These are phyloP conservation scores for Nephrotoma flavescens DNA, from an alignment of 2,888 invertebrate genomes.

Conservation along the genomic window DNA sequence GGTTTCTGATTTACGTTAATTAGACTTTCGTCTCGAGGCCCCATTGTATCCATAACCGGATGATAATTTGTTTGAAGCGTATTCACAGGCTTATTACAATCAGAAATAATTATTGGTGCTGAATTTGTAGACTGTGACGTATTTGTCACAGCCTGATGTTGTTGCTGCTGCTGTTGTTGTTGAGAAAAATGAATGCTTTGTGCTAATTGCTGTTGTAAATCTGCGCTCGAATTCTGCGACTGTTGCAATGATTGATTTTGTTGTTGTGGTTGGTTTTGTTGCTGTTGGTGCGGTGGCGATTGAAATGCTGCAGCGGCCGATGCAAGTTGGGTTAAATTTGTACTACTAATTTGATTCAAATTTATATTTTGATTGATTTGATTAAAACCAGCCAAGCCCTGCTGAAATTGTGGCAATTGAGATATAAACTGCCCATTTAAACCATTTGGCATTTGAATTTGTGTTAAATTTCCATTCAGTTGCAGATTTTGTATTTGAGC, in stretches of 20 bases:
- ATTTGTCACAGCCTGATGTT: not conserved
- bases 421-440: slow-evolving; percentile 26
- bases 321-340: slow-evolving; percentile 27
- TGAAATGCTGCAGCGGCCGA: slow-evolving; percentile 23
- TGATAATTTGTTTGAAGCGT: slow-evolving; percentile 7
- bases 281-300: slow-evolving; percentile 22
- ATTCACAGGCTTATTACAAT: not conserved
- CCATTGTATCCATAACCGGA: not conserved
- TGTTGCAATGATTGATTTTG: slow-evolving; percentile 18
- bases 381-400: slow-evolving; percentile 23
- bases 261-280: slow-evolving; percentile 6
- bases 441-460: slow-evolving; percentile 33
- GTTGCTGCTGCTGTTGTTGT: slow-evolving; percentile 13
- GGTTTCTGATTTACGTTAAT: not conserved
- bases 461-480: slow-evolving; percentile 27
- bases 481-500: slow-evolving; percentile 31
- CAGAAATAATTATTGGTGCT: not conserved
- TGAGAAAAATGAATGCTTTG: slow-evolving; percentile 18
- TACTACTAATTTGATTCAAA: slow-evolving; percentile 28
- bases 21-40: slow-evolving; percentile 5
- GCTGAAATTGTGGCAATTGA: slow-evolving; percentile 30
- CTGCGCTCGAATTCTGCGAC: slow-evolving; percentile 14
- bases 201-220: slow-evolving; percentile 9
- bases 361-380: slow-evolving; percentile 23
- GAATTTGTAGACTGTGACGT: slow-evolving; percentile 8